Evolutionary conservation across 2,113 vertebrate species (phyloP).

Genomic region (Paraplagusia blochii): DNA sequence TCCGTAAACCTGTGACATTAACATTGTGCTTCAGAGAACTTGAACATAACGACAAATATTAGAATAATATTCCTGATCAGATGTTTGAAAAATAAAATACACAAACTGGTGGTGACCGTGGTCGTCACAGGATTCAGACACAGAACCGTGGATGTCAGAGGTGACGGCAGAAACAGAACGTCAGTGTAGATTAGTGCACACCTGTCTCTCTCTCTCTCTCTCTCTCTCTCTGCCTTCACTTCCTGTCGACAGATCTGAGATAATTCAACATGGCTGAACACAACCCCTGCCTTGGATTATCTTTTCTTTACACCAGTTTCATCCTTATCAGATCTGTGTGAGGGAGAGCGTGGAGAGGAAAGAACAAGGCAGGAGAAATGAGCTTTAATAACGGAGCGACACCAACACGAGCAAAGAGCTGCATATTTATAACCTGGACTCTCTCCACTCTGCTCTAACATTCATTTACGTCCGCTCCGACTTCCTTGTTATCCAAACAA

Average conservation of each 20-base stretch:
- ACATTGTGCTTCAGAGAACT: no score
- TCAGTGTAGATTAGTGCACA: no score
- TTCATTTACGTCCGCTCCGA: constrained; percentile 57
- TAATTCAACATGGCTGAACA: constrained; percentile 8
- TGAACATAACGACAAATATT: no score
- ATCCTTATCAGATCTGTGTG: constrained; percentile 17
- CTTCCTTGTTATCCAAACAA: constrained; percentile 60
- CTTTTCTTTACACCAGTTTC: constrained; percentile 18
- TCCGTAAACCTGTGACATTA: no score
- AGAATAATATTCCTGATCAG: no score
- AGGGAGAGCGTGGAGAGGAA: not conserved
- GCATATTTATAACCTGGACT: constrained; percentile 29
- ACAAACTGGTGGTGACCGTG: no score
- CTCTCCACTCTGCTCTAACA: constrained; percentile 40
- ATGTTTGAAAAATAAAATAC: no score
- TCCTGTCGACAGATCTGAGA: constrained; percentile 16
- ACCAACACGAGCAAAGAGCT: not conserved
- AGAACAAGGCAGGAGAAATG: not conserved
- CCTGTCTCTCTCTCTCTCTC: no score
- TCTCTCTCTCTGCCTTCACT: not conserved
- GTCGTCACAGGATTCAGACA: no score
- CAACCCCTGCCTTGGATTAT: constrained; percentile 8
- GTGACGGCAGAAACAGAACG: no score
- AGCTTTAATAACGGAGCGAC: not conserved
- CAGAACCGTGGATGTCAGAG: no score